Evolutionary conservation across 1,140 invertebrate genomes (phyloP).

Genomic region (Drosophila watanabei): DNA sequence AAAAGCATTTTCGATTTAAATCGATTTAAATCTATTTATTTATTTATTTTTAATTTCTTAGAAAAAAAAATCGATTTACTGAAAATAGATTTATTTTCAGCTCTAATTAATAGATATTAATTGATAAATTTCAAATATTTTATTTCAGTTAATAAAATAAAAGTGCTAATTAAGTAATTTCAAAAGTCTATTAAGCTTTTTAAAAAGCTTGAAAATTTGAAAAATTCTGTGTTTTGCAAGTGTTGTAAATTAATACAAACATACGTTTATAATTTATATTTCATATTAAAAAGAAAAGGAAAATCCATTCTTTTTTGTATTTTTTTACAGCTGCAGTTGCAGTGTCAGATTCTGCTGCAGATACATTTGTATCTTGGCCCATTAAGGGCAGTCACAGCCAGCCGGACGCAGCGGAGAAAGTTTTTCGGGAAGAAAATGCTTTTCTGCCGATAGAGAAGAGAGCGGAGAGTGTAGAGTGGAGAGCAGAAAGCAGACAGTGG

Average conservation of each 20-base stretch:
- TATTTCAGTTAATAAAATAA: neutral
- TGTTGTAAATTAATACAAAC: no score
- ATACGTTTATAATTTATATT: neutral
- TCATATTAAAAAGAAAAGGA: no score
- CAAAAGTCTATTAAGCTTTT: neutral
- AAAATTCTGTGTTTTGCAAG: neutral
- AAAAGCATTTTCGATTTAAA: no score
- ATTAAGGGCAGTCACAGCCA: conserved; percentile 43
- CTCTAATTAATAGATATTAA: neutral
- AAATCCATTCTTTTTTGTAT: neutral
- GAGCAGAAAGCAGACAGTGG: neutral
- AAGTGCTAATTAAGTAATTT: neutral
- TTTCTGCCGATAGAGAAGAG: neutral
- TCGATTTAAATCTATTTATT: no score
- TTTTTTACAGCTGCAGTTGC: neutral
- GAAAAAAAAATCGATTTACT: no score
- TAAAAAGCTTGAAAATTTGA: neutral
- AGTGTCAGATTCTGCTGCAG: conserved; percentile 17
- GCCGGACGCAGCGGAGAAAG: conserved; percentile 49
- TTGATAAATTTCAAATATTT: neutral
- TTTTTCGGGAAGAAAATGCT: conserved; percentile 53
- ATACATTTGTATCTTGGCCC: conserved; percentile 39
- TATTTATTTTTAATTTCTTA: no score
- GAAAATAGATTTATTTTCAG: no score
- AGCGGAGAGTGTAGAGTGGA: conserved; percentile 16